Percentiles rank a stretch among this genome's conserved stretches.
Evolutionary conservation across 2,888 invertebrate species (phyloP).

Genomic region (Drosophila maculinotata): DNA sequence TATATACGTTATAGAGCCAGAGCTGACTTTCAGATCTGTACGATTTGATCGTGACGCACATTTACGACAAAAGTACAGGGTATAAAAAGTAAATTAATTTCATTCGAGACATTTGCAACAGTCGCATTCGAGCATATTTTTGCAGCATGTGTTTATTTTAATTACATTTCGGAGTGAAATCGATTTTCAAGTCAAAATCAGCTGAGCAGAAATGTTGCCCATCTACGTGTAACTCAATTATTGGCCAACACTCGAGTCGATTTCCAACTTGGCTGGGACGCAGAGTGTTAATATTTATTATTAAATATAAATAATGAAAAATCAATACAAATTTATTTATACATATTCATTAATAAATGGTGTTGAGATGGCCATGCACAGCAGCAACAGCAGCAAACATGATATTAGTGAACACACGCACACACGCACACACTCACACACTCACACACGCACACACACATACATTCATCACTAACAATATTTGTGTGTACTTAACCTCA

Average conservation of each 20-base stretch:
- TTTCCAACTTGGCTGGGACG: background rate
- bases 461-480: too few relatives aligned
- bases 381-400: slow-evolving; percentile 2
- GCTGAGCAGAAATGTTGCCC: slow-evolving; percentile 3
- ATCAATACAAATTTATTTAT: slow-evolving; percentile 71
- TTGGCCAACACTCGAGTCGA: slow-evolving; percentile 27
- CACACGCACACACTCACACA: too few relatives aligned
- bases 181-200: background rate
- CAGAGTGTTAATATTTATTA: slow-evolving; percentile 55
- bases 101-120: background rate
- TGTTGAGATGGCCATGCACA: background rate
- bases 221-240: slow-evolving; percentile 20
- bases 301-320: slow-evolving; percentile 71
- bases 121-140: background rate
- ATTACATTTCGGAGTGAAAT: slow-evolving; percentile 10
- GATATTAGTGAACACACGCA: too few relatives aligned
- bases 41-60: too few relatives aligned
- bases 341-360: slow-evolving; percentile 27
- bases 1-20: too few relatives aligned
- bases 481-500: too few relatives aligned
- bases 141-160: slow-evolving; percentile 4
- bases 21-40: too few relatives aligned
- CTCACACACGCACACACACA: too few relatives aligned
- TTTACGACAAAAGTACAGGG: background rate
- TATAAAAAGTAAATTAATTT: background rate